Evolutionary conservation across 2,797 vertebrate species (phyloP), one percentile per base, ranked within the genome.

Genomic region (Phylloscopus collybita): DNA sequence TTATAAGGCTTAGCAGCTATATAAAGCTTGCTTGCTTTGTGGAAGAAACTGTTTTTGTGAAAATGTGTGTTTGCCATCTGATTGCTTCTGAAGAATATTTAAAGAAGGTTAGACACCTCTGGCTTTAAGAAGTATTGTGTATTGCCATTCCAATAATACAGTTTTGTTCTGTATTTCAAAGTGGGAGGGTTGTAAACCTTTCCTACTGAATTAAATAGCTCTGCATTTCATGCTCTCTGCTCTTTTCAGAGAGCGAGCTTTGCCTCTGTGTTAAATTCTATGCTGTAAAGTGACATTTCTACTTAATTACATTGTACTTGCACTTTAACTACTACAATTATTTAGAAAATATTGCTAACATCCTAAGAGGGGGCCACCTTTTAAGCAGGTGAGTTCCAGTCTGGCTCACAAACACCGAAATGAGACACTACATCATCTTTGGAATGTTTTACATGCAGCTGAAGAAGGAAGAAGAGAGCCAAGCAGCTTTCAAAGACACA

Each of bases 11-110:
- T 97, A 97, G 95, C 23, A 7, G 93, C 71, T 87, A 94, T 96
- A 93, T 90, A 96, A 96, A 34, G 49, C 16, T 86, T 88, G 61
- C 91, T 96, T 93, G 79, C 96, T 97, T 95, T 96, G 91, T 96
- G 95, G 94, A 96, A 96, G 88, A 90, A 95, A 59, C 86, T 91
- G 93, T 69, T 95, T 97, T 93, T 96, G 95, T 97, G 95, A 93
- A 97, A 97, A 97, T 92, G 91, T 54, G 91, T 94, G 90, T 95
- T 98, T 95, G 96, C 86, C 90, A 96, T 97, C 94, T 96, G 96
- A 97, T 97, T 97, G 93, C 95, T 96, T 96, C 95, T 96, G 91
- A 95, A 95, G 94, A 96, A 97, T 93, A 95, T 96, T 97, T 96
- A 86, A 95, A 96, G 92, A 94, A 86, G 94, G 93, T 96, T 96